Base-by-base conservation (phyloP, 2,888 invertebrate species). In the Bombylius discolor region DNA sequence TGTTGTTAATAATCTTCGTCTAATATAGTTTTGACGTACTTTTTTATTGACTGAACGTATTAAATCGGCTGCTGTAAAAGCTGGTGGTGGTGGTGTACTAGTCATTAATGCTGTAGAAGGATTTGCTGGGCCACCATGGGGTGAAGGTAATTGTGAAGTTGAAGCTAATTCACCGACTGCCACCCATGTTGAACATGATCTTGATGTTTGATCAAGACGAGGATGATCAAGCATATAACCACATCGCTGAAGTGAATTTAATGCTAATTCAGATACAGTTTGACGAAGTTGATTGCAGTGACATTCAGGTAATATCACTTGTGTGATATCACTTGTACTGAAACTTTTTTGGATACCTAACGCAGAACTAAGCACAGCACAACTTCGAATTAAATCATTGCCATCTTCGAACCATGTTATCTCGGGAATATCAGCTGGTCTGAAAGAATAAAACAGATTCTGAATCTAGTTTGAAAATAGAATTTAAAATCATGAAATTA, bases 181-280 rank as follows among this genome's bases (percentile, higher is more conserved):
- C 1, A 89, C 90, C 89, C 90, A 90, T 0, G 89, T 90, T 61
- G 88, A 88, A 72, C 89, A 89, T 0, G 89, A 89, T 5, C 90
- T 77, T 11, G 79, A 82, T 31, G 79, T 77, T 56, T 63, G 62
- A 49, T 83, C 83, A 59, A 85, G 72, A 51, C 81, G 74, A 4
- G 79, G 76, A 58, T 81, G 78, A 61, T 80, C 79, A 56, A 80
- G 63, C 51, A 80, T 66, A 59, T 79, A 75, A 14, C 78, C 76
- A 51, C 74, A 76, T 56, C 80, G 70, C 64, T 81, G 79, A 48
- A 79, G 68, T 32, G 79, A 76, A 62, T 79, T 80, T n/a, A 82
- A 70, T 1, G 79, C 81, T 59, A 81, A 65, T 51, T 81, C 80
- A 0, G 81, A 81, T 14, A 80, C 79, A 33, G 79, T 70, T 63